A percentile compares a stretch with the other conserved stretches of the same genome.
phyloP scores from a whole-genome alignment of 2,888 invertebrate species.

The Terebella lapidaria region DNA sequence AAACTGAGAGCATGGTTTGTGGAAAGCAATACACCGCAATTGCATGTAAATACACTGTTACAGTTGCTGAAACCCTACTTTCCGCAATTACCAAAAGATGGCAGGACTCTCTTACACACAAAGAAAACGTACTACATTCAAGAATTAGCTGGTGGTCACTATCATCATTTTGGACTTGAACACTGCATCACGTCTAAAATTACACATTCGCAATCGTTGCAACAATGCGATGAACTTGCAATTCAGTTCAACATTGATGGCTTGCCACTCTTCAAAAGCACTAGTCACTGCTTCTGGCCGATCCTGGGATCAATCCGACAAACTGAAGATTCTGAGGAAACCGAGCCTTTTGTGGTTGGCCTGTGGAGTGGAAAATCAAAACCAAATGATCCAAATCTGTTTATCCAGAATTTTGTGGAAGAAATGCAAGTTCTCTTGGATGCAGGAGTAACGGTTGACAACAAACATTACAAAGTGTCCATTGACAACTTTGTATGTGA shows the following conservation, averaged over 20 bases:
- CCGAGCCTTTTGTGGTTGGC: conserved; percentile 11
- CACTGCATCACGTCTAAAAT: no score
- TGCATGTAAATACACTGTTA: no score
- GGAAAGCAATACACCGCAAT: no score
- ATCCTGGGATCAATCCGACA: conserved; percentile 8
- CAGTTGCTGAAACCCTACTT: no score
- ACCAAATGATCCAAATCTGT: conserved; percentile 1
- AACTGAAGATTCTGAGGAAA: not conserved
- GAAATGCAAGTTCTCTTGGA: conserved; percentile 9
- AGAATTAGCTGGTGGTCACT: not conserved
- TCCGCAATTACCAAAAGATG: not conserved
- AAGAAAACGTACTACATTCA: not conserved
- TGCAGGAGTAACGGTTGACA: not conserved
- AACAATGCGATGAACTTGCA: not conserved
- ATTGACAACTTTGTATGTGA: conserved; percentile 33
- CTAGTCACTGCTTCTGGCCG: conserved; percentile 9
- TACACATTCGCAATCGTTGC: no score
- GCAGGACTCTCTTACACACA: not conserved
- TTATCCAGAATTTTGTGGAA: no score
- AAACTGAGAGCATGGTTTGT: no score
- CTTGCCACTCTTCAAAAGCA: conserved; percentile 13
- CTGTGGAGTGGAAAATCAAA: conserved; percentile 9
- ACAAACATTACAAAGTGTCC: conserved; percentile 7
- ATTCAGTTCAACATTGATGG: conserved; percentile 15
- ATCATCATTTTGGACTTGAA: not conserved